Base-by-base conservation (phyloP, 2,888 invertebrate genomes). In the Empis livida region DNA sequence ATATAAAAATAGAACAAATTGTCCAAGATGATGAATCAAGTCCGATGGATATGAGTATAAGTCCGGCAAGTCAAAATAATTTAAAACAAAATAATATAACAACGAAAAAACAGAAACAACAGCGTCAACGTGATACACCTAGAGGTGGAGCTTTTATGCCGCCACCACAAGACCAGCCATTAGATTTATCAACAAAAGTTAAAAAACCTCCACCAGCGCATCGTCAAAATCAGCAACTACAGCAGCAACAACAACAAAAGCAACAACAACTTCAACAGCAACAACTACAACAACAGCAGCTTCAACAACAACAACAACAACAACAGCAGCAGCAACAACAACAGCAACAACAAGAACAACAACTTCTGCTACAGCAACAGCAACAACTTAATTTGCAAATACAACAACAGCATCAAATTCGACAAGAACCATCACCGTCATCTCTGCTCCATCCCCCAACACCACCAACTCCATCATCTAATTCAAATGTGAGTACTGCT, bases 121-220 rank as follows among this genome's bases (percentile, higher is more conserved):
- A 45, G 49, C 54, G 52, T 10, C 50, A 49, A 11, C 43, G 44
- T 15, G 35, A 42, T 17, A 5, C 13, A 10, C 6, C 15, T 41
- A 48, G 39, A 17, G 44, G 27, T 39, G 46, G n/a, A 17, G 59
- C 60, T 49, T 57, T 60, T 10, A 64, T 72, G 50, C 65, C 69
- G 37, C 76, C 80, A 43, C 82, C 82, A 0, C 89, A 90, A 61
- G 90, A 91, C 53, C 83, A 79, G 4, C 92, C 92, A 0, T 71
- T 93, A 49, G 92, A 93, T 67, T 73, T 92, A 37, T 89, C 89
- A 15, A 76, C 88, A 70, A 86, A 83, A 48, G 11, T 51, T 8
- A 43, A 45, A 17, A 45, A 15, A n/a, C 3, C 14, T 23, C 2
- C 47, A 17, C 52, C 50, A 32, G 53, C 55, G 42, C 39, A 54